Percentiles rank a stretch among this genome's conserved stretches.
Evolutionary conservation across 1,140 invertebrate genomes (phyloP).

Genomic region (Ooceraea biroi): DNA sequence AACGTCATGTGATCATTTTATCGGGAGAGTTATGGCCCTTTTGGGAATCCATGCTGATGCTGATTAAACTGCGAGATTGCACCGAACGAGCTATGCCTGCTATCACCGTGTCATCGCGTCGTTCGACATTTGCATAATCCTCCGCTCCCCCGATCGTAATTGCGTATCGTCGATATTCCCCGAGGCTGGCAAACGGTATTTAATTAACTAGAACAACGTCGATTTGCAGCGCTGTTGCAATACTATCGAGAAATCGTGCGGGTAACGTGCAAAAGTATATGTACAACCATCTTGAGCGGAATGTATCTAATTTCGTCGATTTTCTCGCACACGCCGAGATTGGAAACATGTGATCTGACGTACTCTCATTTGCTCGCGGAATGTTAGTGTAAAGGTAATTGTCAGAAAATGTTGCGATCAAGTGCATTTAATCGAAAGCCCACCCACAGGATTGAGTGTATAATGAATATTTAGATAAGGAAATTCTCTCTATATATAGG

Average conservation of each 20-base stretch:
- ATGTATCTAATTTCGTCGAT: background rate
- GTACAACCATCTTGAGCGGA: background rate
- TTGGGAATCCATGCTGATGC: background rate
- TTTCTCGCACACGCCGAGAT: background rate
- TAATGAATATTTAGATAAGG: background rate
- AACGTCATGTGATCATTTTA: slow-evolving; percentile 8
- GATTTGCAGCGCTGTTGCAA: slow-evolving; percentile 13
- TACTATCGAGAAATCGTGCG: no score
- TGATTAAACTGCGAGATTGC: slow-evolving; percentile 46
- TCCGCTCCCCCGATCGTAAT: slow-evolving; percentile 20
- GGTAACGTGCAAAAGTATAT: background rate
- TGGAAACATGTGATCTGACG: background rate
- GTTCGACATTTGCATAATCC: slow-evolving; percentile 50
- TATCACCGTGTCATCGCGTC: slow-evolving; percentile 29
- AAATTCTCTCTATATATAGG: background rate
- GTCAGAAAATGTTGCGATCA: background rate
- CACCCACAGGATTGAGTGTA: no score
- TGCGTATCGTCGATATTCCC: slow-evolving; percentile 21
- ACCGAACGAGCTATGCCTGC: slow-evolving; percentile 17
- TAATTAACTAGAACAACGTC: slow-evolving; percentile 43
- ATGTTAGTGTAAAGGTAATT: background rate
- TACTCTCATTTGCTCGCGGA: background rate
- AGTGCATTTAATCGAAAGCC: slow-evolving; percentile 4
- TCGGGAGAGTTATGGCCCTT: slow-evolving; percentile 19
- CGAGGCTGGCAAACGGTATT: slow-evolving; percentile 34